Evolutionary conservation across 2,113 vertebrate species (phyloP), one percentile per base, ranked within the genome.

Genomic region (Psilopsiagon aurifrons): DNA sequence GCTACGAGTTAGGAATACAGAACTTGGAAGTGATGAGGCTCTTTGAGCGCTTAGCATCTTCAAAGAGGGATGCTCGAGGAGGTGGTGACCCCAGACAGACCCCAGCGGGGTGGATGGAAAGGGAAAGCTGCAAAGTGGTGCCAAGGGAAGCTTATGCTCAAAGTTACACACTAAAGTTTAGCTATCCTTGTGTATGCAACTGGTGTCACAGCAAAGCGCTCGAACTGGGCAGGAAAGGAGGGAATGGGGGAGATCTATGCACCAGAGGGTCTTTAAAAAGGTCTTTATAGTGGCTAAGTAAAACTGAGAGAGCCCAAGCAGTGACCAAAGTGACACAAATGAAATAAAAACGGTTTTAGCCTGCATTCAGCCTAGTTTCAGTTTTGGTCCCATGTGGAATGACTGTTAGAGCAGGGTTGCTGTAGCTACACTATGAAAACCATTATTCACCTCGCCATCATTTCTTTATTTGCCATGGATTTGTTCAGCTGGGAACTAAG

Each of bases 171-270:
- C 17, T 77, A 2, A 49, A 20, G 37, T 14, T 33, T 67, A 67
- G 31, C 54, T 88, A 46, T 35, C 49, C 68, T 59, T 49, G 31
- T 37, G 35, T 6, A 13, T 2, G 0, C 8, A 46, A 52, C 41
- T 83, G 81, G 23, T 57, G n/a, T 62, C 54, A 35, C 49, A 92
- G 27, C 41, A 66, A 37, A 66, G 46, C 9, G 22, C 49, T 59
- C 55, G 7, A 24, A 41, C 4, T 33, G 66, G 37, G 10, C 2
- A 55, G 39, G n/a, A 66, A 62, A 82, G 47, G 10, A 5, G 14
- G 3, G 2, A 28, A 19, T 3, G 6, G 6, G 2, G 0, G 0
- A 44, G 20, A 39, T 33, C 28, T 16, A 7, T 59, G 33, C 22
- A 59, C 57, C 57, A 59, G 33, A 59, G 33, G 33, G 22, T 55